phyloP scores from a whole-genome alignment of 2,888 invertebrate genomes.

The Eledone cirrhosa region DNA sequence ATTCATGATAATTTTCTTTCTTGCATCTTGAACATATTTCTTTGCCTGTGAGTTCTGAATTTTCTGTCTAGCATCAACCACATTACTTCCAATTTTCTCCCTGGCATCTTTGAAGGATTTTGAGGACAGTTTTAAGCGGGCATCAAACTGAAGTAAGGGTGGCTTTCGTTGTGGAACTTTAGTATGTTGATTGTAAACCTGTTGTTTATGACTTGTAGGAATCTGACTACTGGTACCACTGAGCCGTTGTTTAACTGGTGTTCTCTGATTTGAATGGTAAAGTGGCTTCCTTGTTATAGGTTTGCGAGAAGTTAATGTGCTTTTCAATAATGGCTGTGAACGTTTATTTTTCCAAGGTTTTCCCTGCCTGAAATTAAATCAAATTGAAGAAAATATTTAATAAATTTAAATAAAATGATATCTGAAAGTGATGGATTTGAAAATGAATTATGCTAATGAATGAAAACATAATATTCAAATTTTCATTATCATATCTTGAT shows the following conservation, averaged over 20 bases:
- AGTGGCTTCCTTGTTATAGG: neutral
- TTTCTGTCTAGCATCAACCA: conserved; percentile 39
- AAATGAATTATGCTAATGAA: neutral
- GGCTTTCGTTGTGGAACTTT: neutral
- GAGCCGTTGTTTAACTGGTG: neutral
- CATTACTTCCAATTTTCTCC: conserved; percentile 27
- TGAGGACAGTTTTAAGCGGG: conserved; percentile 33
- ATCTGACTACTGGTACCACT: neutral
- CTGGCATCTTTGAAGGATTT: conserved; percentile 26
- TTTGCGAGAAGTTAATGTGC: neutral
- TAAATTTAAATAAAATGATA: neutral
- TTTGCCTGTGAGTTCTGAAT: conserved; percentile 39
- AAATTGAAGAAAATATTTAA: neutral
- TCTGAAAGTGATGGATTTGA: neutral
- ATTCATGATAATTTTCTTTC: conserved; percentile 31
- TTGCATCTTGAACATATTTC: conserved; percentile 49
- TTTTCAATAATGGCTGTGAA: neutral
- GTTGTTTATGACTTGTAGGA: neutral
- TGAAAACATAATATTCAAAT: too few relatives aligned
- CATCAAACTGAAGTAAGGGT: conserved; percentile 34
- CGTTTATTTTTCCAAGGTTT: neutral
- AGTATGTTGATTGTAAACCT: neutral
- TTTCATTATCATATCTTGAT: too few relatives aligned
- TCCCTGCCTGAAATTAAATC: neutral
- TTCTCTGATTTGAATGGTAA: neutral